Percentiles rank a stretch among this genome's conserved stretches.
phyloP scores from a whole-genome alignment of 2,888 invertebrate genomes.

The Dicycla oo region DNA sequence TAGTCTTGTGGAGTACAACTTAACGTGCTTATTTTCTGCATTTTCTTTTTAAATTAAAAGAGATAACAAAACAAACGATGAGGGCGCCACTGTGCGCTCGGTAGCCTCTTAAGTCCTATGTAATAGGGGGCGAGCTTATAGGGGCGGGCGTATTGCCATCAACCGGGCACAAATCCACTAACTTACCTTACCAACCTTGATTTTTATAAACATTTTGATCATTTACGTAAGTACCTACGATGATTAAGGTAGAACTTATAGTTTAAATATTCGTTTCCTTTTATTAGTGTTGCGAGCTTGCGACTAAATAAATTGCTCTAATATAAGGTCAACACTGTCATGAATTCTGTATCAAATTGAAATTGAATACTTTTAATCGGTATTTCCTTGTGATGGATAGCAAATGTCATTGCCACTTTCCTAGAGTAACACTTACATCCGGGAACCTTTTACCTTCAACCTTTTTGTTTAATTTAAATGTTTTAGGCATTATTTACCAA shows the following conservation, averaged over 20 bases:
- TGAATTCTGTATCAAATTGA: slow-evolving; percentile 70
- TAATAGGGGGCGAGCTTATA: too few species aligned
- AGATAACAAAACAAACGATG: too few species aligned
- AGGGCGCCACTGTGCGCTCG: too few species aligned
- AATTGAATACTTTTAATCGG: slow-evolving; percentile 69
- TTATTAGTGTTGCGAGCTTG: slow-evolving; percentile 2
- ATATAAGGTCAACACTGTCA: slow-evolving; percentile 71
- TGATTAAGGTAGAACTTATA: not conserved
- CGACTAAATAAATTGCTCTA: slow-evolving; percentile 35
- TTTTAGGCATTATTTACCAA: too few species aligned
- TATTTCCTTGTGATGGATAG: slow-evolving; percentile 66
- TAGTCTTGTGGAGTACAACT: too few species aligned
- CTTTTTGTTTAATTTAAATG: not conserved
- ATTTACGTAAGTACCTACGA: not conserved
- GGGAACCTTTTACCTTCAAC: not conserved
- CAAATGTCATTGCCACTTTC: slow-evolving; percentile 79
- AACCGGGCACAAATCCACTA: too few species aligned
- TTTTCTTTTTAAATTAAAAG: too few species aligned
- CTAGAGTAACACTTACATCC: slow-evolving; percentile 39
- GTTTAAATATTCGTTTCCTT: not conserved
- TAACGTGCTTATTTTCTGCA: too few species aligned
- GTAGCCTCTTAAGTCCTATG: too few species aligned
- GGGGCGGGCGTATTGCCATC: too few species aligned
- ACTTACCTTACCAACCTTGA: too few species aligned
- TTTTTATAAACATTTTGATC: not conserved